Base-by-base conservation (phyloP, 1,140 invertebrate genomes). In the Psilanteris sp. region DNA sequence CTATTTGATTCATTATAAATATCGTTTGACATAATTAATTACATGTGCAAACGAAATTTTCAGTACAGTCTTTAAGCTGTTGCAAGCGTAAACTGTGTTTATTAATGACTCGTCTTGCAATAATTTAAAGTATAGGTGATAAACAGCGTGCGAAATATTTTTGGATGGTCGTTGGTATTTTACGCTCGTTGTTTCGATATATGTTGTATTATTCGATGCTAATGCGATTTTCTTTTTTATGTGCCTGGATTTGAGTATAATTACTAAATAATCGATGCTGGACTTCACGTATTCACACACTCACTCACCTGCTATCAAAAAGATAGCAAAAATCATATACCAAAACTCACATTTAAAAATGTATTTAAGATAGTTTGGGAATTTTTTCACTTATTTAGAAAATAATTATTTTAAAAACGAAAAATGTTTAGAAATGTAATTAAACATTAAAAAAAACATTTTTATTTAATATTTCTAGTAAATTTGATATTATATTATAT, bases 311-410 rank as follows among this genome's bases (percentile, higher is more conserved):
- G 13, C 4, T 22, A 7, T 20, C 8, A 8, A 44, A 29, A 4
- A 1, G n/a, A 13, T n/a, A n/a, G n/a, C 9, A 2, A 26, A 14
- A 27, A 36, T 16, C 18, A 18, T 61, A 0, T 48, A 61, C 43
- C 57, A 48, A 61, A 61, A 36, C 57, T 26, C 64, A 59, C 52
- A 5, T 34, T 44, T 31, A 26, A 37, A 1, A 9, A 15, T 36
- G 9, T 32, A 13, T 20, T 41, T 24, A 34, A 46, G 14, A 37
- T 44, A 44, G 14, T 36, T 59, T 29, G 22, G 31, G 39, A 1
- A 18, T 22, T 20, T 41, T 41, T 39, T 26, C 24, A 20, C n/a
- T n/a, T n/a, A n/a, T n/a, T n/a, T n/a, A n/a, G n/a, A n/a, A n/a
- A n/a, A n/a, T n/a, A n/a, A n/a, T n/a, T n/a, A n/a, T n/a, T n/a